A percentile compares a stretch with the other conserved stretches of the same genome.
These are phyloP conservation scores for Brachystomella parvula DNA, from an alignment of 1,140 invertebrate species.

Conservation along the genomic window DNA sequence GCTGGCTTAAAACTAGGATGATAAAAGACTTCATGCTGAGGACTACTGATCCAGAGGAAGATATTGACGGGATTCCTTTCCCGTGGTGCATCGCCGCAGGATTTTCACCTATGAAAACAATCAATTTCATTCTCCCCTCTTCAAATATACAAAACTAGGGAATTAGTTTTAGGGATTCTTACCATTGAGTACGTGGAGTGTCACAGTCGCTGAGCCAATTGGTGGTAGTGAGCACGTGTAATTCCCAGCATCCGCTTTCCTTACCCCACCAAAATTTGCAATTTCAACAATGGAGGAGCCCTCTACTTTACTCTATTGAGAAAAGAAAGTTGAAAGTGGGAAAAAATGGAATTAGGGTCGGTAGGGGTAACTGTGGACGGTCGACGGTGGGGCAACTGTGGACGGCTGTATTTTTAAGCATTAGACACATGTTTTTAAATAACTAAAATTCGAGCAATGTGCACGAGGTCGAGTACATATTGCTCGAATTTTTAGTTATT, in stretches of 20 bases:
- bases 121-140: background rate
- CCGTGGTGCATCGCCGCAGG: slow-evolving; percentile 35
- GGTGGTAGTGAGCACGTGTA: slow-evolving; percentile 32
- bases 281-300: slow-evolving; percentile 25
- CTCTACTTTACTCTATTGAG: slow-evolving; percentile 28
- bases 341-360: slow-evolving; percentile 4
- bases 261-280: slow-evolving; percentile 21
- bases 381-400: too few relatives aligned
- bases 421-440: too few relatives aligned
- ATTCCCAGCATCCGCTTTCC: slow-evolving; percentile 29
- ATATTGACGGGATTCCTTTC: slow-evolving; percentile 21
- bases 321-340: slow-evolving; percentile 8
- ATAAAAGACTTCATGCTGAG: background rate
- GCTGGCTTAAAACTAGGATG: background rate
- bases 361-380: too few relatives aligned
- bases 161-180: background rate
- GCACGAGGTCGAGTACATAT: too few relatives aligned
- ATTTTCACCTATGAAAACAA: slow-evolving; percentile 28
- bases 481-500: too few relatives aligned
- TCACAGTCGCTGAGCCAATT: slow-evolving; percentile 29
- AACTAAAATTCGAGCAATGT: too few relatives aligned
- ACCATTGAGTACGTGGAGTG: slow-evolving; percentile 36
- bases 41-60: slow-evolving; percentile 9
- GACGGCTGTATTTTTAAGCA: too few relatives aligned
- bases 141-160: slow-evolving; percentile 4